These are phyloP conservation scores for Salvelinus fontinalis DNA, from an alignment of 2,113 vertebrate species.

Conservation along the genomic window DNA sequence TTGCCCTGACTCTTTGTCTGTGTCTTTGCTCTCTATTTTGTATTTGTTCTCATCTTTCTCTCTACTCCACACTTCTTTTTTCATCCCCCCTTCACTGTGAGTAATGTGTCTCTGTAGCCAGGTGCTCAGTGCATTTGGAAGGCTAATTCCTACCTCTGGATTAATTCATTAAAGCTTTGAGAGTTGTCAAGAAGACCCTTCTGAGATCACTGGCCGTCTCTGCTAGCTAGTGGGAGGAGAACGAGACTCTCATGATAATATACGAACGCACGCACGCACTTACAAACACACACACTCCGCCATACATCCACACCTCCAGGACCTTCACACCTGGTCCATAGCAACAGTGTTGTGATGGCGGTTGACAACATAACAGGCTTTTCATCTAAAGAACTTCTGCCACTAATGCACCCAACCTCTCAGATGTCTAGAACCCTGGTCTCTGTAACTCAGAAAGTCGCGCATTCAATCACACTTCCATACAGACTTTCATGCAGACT, in stretches of 20 bases:
- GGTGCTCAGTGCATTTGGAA: conserved; percentile 62
- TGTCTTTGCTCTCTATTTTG: too few species aligned
- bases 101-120: conserved; percentile 45
- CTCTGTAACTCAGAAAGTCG: not conserved
- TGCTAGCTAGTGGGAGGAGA: conserved; percentile 22
- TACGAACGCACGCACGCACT: not conserved
- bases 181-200: conserved; percentile 16
- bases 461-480: not conserved
- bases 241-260: conserved; percentile 11
- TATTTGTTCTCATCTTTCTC: too few species aligned
- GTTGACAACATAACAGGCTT: too few species aligned
- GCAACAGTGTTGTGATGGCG: too few species aligned
- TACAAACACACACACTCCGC: too few species aligned
- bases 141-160: conserved; percentile 51
- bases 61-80: not conserved
- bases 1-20: too few species aligned
- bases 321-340: too few species aligned
- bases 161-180: conserved; percentile 56
- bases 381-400: too few species aligned
- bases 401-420: too few species aligned
- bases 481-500: not conserved
- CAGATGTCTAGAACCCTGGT: too few species aligned
- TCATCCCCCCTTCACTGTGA: conserved; percentile 35
- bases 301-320: too few species aligned
- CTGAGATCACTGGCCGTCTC: conserved; percentile 33